Evolutionary conservation across 2,888 invertebrate species (phyloP).

Genomic region (Kuschelorhynchus macadamiae): DNA sequence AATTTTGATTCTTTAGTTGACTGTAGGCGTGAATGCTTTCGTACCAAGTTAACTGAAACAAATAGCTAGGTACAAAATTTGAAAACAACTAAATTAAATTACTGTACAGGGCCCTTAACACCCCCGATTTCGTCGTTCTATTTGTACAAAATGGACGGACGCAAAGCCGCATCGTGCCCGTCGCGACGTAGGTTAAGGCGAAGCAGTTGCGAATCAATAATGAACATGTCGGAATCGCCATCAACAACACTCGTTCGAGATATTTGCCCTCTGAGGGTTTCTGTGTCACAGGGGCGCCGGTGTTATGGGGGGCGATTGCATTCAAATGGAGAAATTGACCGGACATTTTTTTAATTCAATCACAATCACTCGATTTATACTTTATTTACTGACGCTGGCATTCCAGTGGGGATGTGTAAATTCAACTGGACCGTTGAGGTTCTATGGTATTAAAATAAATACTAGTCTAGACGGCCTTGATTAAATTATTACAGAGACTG

Average conservation of each 20-base stretch:
- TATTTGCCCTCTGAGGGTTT: conserved; percentile 52
- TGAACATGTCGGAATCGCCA: conserved; percentile 66
- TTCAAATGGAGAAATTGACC: conserved; percentile 24
- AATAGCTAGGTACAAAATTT: too few species aligned
- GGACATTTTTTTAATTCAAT: conserved; percentile 16
- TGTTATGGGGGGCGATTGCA: conserved; percentile 24
- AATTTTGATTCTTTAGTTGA: too few species aligned
- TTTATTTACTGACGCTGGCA: neutral
- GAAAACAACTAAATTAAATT: too few species aligned
- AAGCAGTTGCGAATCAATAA: conserved; percentile 67
- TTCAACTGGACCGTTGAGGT: too few species aligned
- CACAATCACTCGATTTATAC: conserved; percentile 1
- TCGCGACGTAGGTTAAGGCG: conserved; percentile 67
- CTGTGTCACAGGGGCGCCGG: conserved; percentile 39
- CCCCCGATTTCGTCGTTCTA: conserved; percentile 25
- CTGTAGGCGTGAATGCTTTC: too few species aligned
- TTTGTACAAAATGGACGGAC: conserved; percentile 52
- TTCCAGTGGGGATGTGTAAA: too few species aligned
- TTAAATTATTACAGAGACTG: too few species aligned
- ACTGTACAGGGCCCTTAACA: conserved; percentile 4
- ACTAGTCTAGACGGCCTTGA: too few species aligned
- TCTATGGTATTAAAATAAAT: too few species aligned
- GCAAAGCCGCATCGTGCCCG: conserved; percentile 62
- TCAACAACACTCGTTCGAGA: conserved; percentile 59
- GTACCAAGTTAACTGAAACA: too few species aligned